Conservation (phyloP, 2,888 invertebrate genomes). For the Tinea semifulvella region DNA sequence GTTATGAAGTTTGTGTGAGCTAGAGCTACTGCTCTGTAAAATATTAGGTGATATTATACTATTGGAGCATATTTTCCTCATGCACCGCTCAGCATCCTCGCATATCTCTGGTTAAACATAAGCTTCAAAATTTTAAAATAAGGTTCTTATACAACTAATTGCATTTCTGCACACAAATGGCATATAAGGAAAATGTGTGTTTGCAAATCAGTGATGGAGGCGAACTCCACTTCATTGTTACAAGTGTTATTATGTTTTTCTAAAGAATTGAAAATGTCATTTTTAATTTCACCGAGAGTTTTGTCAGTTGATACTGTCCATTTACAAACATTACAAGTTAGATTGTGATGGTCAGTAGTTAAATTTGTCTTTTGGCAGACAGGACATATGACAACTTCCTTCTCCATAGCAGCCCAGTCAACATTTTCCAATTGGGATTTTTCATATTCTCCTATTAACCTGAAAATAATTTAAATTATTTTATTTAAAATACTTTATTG, state of each 20-base stretch:
- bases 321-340: conserved; percentile 45
- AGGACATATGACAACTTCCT: conserved; percentile 57
- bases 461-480: conserved; percentile 23
- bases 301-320: conserved; percentile 32
- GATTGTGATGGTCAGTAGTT: conserved; percentile 23
- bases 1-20: no score
- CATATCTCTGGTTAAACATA: not conserved
- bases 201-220: conserved; percentile 35
- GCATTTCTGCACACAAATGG: conserved; percentile 29
- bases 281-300: conserved; percentile 34
- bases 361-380: conserved; percentile 55
- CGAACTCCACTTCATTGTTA: conserved; percentile 35
- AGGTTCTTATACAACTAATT: not conserved
- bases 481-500: no score
- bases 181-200: conserved; percentile 49
- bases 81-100: no score
- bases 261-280: conserved; percentile 29
- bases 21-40: no score
- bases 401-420: conserved; percentile 47
- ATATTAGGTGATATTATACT: no score
- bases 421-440: conserved; percentile 40
- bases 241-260: conserved; percentile 40
- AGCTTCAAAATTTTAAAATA: not conserved
- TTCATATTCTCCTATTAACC: conserved; percentile 53
- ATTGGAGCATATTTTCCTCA: no score